Base-by-base conservation (phyloP, 2,113 vertebrate genomes). In the Urocitellus parryii region DNA sequence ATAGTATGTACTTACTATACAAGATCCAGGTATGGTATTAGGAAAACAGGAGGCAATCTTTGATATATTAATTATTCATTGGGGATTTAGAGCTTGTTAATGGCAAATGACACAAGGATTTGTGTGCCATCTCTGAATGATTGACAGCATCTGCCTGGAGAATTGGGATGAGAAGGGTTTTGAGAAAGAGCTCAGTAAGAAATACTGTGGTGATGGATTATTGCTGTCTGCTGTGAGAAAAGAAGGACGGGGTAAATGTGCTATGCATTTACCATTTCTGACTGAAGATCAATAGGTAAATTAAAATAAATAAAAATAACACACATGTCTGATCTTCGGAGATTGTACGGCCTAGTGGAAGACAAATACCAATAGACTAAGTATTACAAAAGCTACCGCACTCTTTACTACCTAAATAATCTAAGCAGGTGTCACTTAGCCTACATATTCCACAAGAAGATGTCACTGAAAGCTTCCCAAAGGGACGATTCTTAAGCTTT, bases 61-160 rank as follows among this genome's bases (percentile, higher is more conserved):
- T 84, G 6, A 32, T 92, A 2, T 48, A n/a, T 86, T 92, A 78
- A 90, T 92, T 94, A 85, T 91, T 95, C 70, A 86, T 65, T 48
- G 84, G 84, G 95, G 58, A 94, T 78, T 92, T 88, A 82, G n/a
- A 85, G 67, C 10, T 39, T 72, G 56, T n/a, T 88, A 56, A 88
- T 29, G 17, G 37, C n/a, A 91, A 94, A 53, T n/a, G 18, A 32
- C 8, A 42, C 5, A 10, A 87, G 65, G 61, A 73, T 93, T 82
- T 91, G 27, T 65, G 68, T 88, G 68, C 37, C 53, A 51, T 9
- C 37, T 78, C 78, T 79, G 81, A 78, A 58, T 80, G 81, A 93
- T 27, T 88, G 77, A 63, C 89, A 94, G 37, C 37, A 68, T 81
- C 61, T 90, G 45, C 61, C 34, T 77, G 25, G 84, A 95, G 76